Evolutionary conservation across 2,113 vertebrate species (phyloP), one percentile per base, ranked within the genome.

Genomic region (Chunga burmeisteri): DNA sequence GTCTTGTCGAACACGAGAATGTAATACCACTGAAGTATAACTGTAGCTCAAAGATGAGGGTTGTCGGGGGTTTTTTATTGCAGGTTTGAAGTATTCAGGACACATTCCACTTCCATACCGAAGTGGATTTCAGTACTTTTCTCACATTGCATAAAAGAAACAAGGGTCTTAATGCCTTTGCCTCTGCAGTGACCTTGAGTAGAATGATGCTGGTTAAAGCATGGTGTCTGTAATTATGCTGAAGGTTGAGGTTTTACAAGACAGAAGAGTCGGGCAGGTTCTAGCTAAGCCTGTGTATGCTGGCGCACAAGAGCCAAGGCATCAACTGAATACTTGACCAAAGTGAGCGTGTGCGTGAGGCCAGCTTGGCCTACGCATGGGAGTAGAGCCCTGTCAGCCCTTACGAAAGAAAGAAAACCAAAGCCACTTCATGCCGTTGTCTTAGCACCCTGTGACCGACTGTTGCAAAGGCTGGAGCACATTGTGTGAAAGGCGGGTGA

Each of bases 1-100:
- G 10, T 97, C 99, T 50, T 99, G 99, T 94, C 98, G 97, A 1
- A 96, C 98, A 7, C 92, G 25, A 11, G 94, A 77, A 4, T 53
- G 94, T 15, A 19, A 22, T 2, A 55, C 88, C 68, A 75, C 92
- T 2, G 10, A 66, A 3, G 95, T 78, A 0, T 97, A 92, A 63
- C 26, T 18, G 7, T 7, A 27, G 67, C 52, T 16, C 1, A 1
- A 16, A 32, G 59, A 27, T 0, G 6, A 7, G 30, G n/a, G 38
- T 9, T 23, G 36, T 21, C 65, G 5, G 29, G 29, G 17, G 3
- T 40, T 22, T 29, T 67, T 18, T 14, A 42, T 1, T 72, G 78
- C 80, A 63, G 68, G 68, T 73, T 82, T 75, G 77, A 84, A 61
- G 44, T 36, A 53, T 90, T 71, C 58, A 56, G 40, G 88, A 89